Conservation (phyloP, 2,888 invertebrate genomes). For the Podotricha telesiphe region DNA sequence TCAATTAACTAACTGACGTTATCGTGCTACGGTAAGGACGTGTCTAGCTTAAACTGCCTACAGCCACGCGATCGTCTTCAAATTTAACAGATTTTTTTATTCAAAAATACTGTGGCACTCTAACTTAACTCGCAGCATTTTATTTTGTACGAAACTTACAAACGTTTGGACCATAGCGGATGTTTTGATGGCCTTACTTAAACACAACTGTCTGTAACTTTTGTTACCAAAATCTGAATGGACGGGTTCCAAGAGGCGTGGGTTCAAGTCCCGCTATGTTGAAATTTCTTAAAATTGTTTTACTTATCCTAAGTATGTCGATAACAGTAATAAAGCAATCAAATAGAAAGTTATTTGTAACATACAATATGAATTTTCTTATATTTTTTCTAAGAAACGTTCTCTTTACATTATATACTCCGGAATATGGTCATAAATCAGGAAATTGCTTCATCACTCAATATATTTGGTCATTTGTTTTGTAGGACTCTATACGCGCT, state of each 20-base stretch:
- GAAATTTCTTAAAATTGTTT: no score
- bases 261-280: no score
- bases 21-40: background rate
- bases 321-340: no score
- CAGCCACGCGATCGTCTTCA: constrained; percentile 9
- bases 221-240: no score
- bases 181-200: no score
- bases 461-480: constrained; percentile 63
- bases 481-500: constrained; percentile 45
- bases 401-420: background rate
- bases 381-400: background rate
- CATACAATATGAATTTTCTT: no score
- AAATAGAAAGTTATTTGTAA: no score
- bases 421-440: constrained; percentile 58
- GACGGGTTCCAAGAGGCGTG: no score
- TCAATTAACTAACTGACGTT: constrained; percentile 10
- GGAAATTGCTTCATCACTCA: constrained; percentile 61
- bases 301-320: no score
- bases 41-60: constrained; percentile 4
- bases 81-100: background rate
- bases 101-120: constrained; percentile 6
- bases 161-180: no score
- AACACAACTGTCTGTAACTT: no score
- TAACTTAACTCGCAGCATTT: background rate
- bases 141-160: background rate